These are phyloP conservation scores for Acipenser ruthenus DNA, from an alignment of 2,797 vertebrate genomes.

Conservation along the genomic window DNA sequence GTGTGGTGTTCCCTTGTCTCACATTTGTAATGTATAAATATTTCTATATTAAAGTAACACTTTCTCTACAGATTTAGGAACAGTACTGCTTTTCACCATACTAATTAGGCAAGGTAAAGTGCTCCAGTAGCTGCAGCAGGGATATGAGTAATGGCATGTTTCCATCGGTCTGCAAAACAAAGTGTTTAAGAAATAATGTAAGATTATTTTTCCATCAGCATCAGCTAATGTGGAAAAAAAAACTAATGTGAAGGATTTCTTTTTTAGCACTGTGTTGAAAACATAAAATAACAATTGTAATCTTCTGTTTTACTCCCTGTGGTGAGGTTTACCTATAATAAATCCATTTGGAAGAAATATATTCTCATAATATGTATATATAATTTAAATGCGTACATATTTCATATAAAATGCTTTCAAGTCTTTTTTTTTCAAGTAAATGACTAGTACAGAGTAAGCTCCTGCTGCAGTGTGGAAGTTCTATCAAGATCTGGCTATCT, in stretches of 20 bases:
- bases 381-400: too few species aligned
- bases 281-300: too few species aligned
- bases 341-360: too few species aligned
- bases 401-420: too few species aligned
- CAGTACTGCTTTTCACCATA: conserved; percentile 49
- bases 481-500: too few species aligned
- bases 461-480: too few species aligned
- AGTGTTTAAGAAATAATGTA: background rate
- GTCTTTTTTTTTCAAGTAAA: too few species aligned
- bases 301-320: too few species aligned
- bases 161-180: conserved; percentile 40
- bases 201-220: background rate
- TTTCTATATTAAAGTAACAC: conserved; percentile 49
- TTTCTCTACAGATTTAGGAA: conserved; percentile 52
- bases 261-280: too few species aligned
- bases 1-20: conserved; percentile 44
- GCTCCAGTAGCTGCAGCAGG: conserved; percentile 56
- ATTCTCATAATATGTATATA: too few species aligned
- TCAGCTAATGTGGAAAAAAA: background rate
- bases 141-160: conserved; percentile 50
- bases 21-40: conserved; percentile 55
- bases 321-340: too few species aligned
- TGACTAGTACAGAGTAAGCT: too few species aligned
- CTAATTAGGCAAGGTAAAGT: conserved; percentile 47
- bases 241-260: background rate